Evolutionary conservation across 2,888 invertebrate genomes (phyloP).

Genomic region (Pollenia labialis): DNA sequence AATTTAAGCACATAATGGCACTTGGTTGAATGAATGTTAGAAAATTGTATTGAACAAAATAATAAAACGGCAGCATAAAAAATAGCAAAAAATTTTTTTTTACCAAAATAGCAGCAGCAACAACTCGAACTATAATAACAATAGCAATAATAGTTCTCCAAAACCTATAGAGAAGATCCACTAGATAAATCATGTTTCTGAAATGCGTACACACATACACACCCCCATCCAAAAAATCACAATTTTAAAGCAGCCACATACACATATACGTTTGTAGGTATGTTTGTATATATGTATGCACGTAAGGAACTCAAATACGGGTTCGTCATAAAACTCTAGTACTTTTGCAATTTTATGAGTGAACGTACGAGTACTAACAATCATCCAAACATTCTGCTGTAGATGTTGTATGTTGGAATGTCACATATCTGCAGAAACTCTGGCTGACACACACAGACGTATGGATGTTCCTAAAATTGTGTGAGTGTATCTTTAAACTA

Average conservation of each 20-base stretch:
- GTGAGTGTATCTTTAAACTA: background rate
- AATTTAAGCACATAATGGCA: background rate
- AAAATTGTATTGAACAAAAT: conserved; percentile 40
- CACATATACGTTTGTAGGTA: background rate
- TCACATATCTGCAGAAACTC: background rate
- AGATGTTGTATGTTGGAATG: background rate
- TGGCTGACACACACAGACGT: no score
- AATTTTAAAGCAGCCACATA: background rate
- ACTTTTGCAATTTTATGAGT: conserved; percentile 37
- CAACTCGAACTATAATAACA: background rate
- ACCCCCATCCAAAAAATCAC: background rate
- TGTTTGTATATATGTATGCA: background rate
- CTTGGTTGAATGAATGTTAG: background rate
- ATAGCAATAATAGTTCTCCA: conserved; percentile 31
- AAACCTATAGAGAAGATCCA: conserved; percentile 54
- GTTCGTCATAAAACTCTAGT: conserved; percentile 48
- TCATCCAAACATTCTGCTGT: background rate
- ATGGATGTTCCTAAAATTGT: background rate
- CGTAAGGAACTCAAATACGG: conserved; percentile 41
- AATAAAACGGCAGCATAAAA: conserved; percentile 22
- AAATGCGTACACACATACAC: conserved; percentile 4
- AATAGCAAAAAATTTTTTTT: background rate
- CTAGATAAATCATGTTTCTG: conserved; percentile 59
- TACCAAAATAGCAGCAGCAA: background rate
- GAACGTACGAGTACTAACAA: conserved; percentile 15